Evolutionary conservation across 1,140 invertebrate species (phyloP), one percentile per base, ranked within the genome.

Genomic region (Pemphigus obesinymphae): DNA sequence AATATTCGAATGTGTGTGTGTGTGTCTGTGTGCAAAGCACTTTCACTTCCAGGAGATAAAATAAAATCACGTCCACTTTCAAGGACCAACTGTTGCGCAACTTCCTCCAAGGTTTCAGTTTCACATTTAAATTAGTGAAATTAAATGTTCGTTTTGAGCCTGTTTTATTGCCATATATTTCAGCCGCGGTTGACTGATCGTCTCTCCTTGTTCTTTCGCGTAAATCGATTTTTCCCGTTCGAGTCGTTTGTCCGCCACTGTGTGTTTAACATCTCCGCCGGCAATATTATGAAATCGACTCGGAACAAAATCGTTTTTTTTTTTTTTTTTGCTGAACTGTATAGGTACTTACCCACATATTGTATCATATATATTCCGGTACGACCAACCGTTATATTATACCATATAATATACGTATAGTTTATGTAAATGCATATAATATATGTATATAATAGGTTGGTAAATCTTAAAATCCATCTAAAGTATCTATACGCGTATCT

Each of bases 111-210:
- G 76, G 76, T 63, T 78, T 78, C 53, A 58, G 76, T 80, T 80
- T 80, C 76, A 80, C 76, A 78, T 78, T 78, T 78, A 61, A 80
- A 80, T 63, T 43, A 61, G 76, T 80, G 76, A 80, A 80, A 80
- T 80, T 80, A 80, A n/a, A 63, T 31, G 73, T 55, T 34, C 26
- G 29, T 26, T 40, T n/a, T 26, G 20, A 68, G 20, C 61, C 17
- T 13, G 29, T 15, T 31, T 26, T 29, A 15, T 34, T 45, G 31
- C 11, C 34, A 37, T 66, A 31, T 31, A 17, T 17, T 37, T 37
- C 37, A 34, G n/a, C 66, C 17, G 45, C 53, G 73, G 73, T 76
- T 55, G n/a, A 40, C 73, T 37, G 73, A 43, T 76, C 73, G 23
- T 31, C 45, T 78, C 37, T 20, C 53, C 31, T 78, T 78, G 17